A percentile compares a stretch with the other conserved stretches of the same genome.
Conservation (phyloP, 2,888 invertebrate species). For the Heteropelma amictum region DNA sequence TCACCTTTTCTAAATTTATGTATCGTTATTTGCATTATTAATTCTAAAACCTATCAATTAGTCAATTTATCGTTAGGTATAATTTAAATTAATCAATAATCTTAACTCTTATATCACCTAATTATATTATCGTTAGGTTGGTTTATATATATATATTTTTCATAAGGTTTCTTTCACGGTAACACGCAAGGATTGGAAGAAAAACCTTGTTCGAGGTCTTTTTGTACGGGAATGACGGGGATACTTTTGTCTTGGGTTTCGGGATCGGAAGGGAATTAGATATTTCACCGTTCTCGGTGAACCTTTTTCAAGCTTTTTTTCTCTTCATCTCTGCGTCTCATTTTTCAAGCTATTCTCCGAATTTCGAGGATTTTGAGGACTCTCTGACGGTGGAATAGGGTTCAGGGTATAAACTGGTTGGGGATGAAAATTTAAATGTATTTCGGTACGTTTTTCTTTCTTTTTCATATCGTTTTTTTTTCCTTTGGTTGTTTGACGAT, state of each 20-base stretch:
- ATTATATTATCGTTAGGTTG: slow-evolving; percentile 75
- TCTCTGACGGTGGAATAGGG: slow-evolving; percentile 34
- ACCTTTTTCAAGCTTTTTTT: slow-evolving; percentile 10
- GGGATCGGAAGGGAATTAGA: slow-evolving; percentile 39
- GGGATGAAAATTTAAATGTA: slow-evolving; percentile 46
- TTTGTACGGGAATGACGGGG: slow-evolving; percentile 57
- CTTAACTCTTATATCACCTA: slow-evolving; percentile 73
- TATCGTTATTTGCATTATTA: slow-evolving; percentile 65
- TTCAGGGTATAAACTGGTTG: slow-evolving; percentile 30
- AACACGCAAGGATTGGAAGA: slow-evolving; percentile 76
- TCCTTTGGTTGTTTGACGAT: slow-evolving; percentile 56
- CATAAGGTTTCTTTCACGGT: slow-evolving; percentile 69
- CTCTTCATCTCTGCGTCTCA: neutral
- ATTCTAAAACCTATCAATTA: slow-evolving; percentile 69
- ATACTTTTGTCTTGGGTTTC: slow-evolving; percentile 53
- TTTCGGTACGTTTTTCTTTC: slow-evolving; percentile 23
- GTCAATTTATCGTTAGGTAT: slow-evolving; percentile 71
- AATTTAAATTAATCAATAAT: slow-evolving; percentile 75
- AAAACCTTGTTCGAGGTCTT: slow-evolving; percentile 68
- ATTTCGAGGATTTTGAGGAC: slow-evolving; percentile 35
- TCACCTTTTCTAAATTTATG: slow-evolving; percentile 59
- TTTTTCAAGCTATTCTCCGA: neutral
- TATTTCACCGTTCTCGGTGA: slow-evolving; percentile 37
- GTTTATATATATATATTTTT: slow-evolving; percentile 76
- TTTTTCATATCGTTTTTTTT: slow-evolving; percentile 10